Evolutionary conservation across 2,888 invertebrate genomes (phyloP), one percentile per base, ranked within the genome.

Genomic region (Tetragonula carbonaria): DNA sequence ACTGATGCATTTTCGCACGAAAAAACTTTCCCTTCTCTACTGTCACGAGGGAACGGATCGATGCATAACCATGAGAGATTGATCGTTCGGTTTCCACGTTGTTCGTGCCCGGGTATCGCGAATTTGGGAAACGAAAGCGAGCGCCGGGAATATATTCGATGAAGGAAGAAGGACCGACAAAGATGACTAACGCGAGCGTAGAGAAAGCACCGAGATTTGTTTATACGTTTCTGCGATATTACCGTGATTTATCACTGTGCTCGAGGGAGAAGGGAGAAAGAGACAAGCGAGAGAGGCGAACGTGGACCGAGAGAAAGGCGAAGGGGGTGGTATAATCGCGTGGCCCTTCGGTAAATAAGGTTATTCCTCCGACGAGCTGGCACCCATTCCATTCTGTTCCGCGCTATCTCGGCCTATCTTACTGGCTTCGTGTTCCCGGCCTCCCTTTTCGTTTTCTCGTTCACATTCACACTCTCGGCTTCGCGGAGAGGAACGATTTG

Each of bases 321-420:
- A n/a, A 53, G 76, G 13, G 78, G 59, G 67, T 74, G 63, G 65
- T 77, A 86, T 86, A 86, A 86, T 86, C 83, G 83, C 33, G 18
- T 57, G 82, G 80, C 83, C 86, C 83, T 86, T 86, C 71, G 86
- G 86, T 83, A 86, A 86, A 86, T 86, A 86, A 86, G 86, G 83
- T 86, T 86, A 86, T 86, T 86, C 83, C 76, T 86, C 77, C 68
- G 74, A 38, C 63, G 78, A 78, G 74, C 86, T 78, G 82, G 77
- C 78, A 74, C 85, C 77, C 80, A 68, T 85, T 71, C 81, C 85
- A 81, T 81, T 80, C 77, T 74, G 67, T 76, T 59, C 72, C 57
- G 5, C 45, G 57, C 68, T 86, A 82, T 86, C 82, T 82, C 85
- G 28, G 68, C 73, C 71, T 74, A 85, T 85, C 84, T 85, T 85